These are phyloP conservation scores for Dasypolia templi DNA, from an alignment of 2,888 invertebrate species.

Conservation along the genomic window DNA sequence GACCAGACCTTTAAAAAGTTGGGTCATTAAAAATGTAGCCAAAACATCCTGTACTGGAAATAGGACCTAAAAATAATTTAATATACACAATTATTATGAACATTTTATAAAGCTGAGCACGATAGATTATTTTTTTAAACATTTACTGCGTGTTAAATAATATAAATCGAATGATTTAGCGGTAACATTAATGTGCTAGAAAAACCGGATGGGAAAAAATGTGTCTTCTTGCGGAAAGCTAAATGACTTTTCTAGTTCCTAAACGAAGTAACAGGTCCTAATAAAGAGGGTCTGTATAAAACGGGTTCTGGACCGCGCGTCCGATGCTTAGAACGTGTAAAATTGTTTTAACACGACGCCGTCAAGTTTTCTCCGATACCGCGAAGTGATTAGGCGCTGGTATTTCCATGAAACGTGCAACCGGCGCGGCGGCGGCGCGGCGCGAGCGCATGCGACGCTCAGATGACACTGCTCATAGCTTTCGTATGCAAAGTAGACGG, in stretches of 20 bases:
- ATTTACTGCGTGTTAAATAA: slow-evolving; percentile 32
- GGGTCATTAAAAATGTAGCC: slow-evolving; percentile 38
- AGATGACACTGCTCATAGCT: slow-evolving; percentile 58
- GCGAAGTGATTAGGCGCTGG: slow-evolving; percentile 64
- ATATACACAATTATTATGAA: slow-evolving; percentile 29
- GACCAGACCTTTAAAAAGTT: slow-evolving; percentile 27
- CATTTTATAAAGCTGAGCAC: slow-evolving; percentile 18
- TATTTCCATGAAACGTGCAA: slow-evolving; percentile 61
- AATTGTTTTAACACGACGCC: slow-evolving; percentile 64
- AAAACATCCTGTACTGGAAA: slow-evolving; percentile 51
- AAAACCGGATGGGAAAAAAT: slow-evolving; percentile 48
- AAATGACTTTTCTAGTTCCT: slow-evolving; percentile 56
- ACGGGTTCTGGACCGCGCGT: slow-evolving; percentile 51
- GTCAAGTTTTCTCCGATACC: slow-evolving; percentile 64
- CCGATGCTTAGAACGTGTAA: slow-evolving; percentile 60
- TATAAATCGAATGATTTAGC: slow-evolving; percentile 32
- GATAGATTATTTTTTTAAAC: slow-evolving; percentile 21
- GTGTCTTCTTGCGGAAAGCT: slow-evolving; percentile 42
- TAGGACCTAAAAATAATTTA: slow-evolving; percentile 37
- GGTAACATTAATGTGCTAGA: slow-evolving; percentile 19
- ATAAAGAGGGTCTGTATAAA: slow-evolving; percentile 41
- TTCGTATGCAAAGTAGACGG: slow-evolving; percentile 55
- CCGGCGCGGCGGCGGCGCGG: slow-evolving; percentile 29
- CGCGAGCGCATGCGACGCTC: slow-evolving; percentile 46
- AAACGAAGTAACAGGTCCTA: slow-evolving; percentile 53